These are phyloP conservation scores for Edolisoma coerulescens DNA, from an alignment of 2,113 vertebrate genomes.

Conservation along the genomic window DNA sequence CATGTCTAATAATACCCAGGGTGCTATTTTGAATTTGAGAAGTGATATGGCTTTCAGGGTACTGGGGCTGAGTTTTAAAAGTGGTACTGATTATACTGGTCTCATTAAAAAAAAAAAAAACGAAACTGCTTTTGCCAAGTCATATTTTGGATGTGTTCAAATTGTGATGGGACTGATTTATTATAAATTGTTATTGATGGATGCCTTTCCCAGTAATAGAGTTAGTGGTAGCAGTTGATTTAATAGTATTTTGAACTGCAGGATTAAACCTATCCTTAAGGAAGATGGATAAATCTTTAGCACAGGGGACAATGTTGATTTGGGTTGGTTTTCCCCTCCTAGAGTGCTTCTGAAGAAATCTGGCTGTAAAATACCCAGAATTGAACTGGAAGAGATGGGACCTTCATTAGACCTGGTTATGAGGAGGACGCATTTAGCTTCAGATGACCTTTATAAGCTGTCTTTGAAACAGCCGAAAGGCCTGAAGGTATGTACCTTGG, in stretches of 20 bases:
- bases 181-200: background rate
- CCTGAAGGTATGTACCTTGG: slow-evolving; percentile 79
- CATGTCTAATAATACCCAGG: background rate
- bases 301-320: background rate
- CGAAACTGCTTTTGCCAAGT: background rate
- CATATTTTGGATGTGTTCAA: background rate
- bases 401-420: slow-evolving; percentile 88
- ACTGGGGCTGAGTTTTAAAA: background rate
- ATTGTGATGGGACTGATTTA: background rate
- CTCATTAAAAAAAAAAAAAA: background rate
- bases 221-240: background rate
- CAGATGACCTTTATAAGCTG: slow-evolving; percentile 90
- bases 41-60: background rate
- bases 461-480: slow-evolving; percentile 86
- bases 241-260: background rate
- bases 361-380: slow-evolving; percentile 89
- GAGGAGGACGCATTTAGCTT: slow-evolving; percentile 90
- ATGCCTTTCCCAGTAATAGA: background rate
- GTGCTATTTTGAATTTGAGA: background rate
- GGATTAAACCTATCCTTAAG: background rate
- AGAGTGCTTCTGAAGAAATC: slow-evolving; percentile 94
- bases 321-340: background rate
- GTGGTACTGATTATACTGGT: background rate
- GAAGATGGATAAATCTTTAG: background rate
- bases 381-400: slow-evolving; percentile 95